phyloP scores from a whole-genome alignment of 2,113 vertebrate species.

The Cavia aperea region DNA sequence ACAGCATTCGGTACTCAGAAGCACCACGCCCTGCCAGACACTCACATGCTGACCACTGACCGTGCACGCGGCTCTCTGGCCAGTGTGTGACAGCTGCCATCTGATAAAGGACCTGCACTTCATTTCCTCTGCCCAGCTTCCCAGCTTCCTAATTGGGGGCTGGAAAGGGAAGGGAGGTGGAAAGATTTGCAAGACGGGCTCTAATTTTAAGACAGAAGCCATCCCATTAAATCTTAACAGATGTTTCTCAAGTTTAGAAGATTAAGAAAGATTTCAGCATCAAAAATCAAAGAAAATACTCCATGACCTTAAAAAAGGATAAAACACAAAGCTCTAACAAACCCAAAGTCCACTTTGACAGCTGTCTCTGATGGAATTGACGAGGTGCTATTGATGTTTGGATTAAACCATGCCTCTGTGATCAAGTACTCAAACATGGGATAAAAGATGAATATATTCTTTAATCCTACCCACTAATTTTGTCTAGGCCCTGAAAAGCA shows the following conservation, averaged over 20 bases:
- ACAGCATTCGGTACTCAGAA: conserved; percentile 36
- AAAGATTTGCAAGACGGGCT: conserved; percentile 75
- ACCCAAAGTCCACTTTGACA: conserved; percentile 82
- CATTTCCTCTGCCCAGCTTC: conserved; percentile 21
- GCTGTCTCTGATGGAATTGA: conserved; percentile 87
- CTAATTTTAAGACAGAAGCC: conserved; percentile 83
- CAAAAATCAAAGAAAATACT: conserved; percentile 92
- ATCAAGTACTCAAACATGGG: conserved; percentile 95
- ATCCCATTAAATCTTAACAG: conserved; percentile 84
- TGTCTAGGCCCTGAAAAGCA: conserved; percentile 78
- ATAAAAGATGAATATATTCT: conserved; percentile 92
- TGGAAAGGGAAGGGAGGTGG: conserved; percentile 8
- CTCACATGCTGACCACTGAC: conserved; percentile 50
- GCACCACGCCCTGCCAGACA: conserved; percentile 1
- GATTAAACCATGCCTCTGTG: conserved; percentile 94
- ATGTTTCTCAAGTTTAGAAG: conserved; percentile 87
- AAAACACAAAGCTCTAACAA: conserved; percentile 84
- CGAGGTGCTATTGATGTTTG: conserved; percentile 91
- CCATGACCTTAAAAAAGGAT: conserved; percentile 84
- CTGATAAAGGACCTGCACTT: conserved; percentile 44
- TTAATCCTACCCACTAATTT: conserved; percentile 92
- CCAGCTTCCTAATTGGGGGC: conserved; percentile 60
- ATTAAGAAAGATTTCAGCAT: conserved; percentile 90
- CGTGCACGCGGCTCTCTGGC: not conserved
- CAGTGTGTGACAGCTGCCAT: conserved; percentile 40